Percentiles rank a stretch among this genome's conserved stretches.
Evolutionary conservation across 1,140 invertebrate species (phyloP).

Genomic region (Drosophila kepulauana): DNA sequence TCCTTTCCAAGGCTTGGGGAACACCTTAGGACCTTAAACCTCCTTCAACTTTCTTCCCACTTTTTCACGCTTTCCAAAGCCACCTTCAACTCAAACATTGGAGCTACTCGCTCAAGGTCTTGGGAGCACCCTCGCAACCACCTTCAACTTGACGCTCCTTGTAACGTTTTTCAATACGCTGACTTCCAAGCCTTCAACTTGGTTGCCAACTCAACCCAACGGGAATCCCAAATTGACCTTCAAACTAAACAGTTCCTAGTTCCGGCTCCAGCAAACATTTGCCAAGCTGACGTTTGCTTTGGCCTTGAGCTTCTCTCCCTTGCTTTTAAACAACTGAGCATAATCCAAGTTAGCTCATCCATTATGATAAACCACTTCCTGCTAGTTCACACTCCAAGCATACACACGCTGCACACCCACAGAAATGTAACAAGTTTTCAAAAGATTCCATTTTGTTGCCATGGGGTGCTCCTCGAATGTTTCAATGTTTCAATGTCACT

Average conservation of each 20-base stretch:
- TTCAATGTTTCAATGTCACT: conserved; percentile 66
- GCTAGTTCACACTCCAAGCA: conserved; percentile 40
- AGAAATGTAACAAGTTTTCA: conserved; percentile 44
- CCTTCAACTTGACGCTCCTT: conserved; percentile 12
- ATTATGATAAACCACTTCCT: conserved; percentile 77
- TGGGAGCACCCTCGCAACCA: not conserved
- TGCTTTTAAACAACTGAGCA: not conserved
- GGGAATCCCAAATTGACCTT: conserved; percentile 51
- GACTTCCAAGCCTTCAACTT: conserved; percentile 55
- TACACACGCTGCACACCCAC: not conserved
- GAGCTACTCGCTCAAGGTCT: not conserved
- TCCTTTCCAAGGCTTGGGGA: not conserved
- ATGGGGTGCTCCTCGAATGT: conserved; percentile 38
- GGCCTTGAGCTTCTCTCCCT: conserved; percentile 53
- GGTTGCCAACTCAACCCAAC: conserved; percentile 41
- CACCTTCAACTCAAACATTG: conserved; percentile 31
- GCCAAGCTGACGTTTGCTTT: conserved; percentile 34
- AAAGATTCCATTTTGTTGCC: conserved; percentile 33
- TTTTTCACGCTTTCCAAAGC: not conserved
- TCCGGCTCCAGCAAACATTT: conserved; percentile 61
- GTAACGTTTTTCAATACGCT: conserved; percentile 2
- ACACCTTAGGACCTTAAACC: not conserved
- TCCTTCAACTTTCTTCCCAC: conserved; percentile 1
- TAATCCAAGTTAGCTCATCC: conserved; percentile 47
- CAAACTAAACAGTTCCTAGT: conserved; percentile 51